Conservation (phyloP, 2,888 invertebrate species). For the Rutpela maculata region DNA sequence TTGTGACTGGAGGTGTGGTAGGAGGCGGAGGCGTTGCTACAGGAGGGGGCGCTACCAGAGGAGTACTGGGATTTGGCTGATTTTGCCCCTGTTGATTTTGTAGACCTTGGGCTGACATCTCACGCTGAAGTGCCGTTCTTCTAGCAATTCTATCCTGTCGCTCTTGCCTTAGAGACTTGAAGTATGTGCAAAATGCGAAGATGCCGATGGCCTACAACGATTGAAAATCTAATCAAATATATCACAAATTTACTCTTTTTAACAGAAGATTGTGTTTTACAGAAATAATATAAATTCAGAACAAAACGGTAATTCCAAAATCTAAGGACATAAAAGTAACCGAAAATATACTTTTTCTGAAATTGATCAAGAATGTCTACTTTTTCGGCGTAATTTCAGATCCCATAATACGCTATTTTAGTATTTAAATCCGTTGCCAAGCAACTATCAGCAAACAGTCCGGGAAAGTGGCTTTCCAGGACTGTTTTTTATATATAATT, state of each 20-base stretch:
- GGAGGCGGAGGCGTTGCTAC: background rate
- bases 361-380: too few species aligned
- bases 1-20: constrained; percentile 4
- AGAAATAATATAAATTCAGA: too few species aligned
- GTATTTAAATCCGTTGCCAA: too few species aligned
- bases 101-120: constrained; percentile 49
- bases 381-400: too few species aligned
- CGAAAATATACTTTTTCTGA: too few species aligned
- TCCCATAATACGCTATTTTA: too few species aligned
- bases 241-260: background rate
- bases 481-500: too few species aligned
- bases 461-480: too few species aligned
- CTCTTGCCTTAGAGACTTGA: constrained; percentile 77
- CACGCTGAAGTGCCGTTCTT: constrained; percentile 59
- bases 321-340: too few species aligned
- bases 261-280: constrained; percentile 32
- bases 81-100: background rate
- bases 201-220: constrained; percentile 75
- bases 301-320: too few species aligned
- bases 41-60: constrained; percentile 22
- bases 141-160: constrained; percentile 69
- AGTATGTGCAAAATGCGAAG: constrained; percentile 78
- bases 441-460: too few species aligned
- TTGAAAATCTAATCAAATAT: background rate
- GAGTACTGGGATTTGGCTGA: constrained; percentile 19